These are phyloP conservation scores for Hapalemur alaotrensis DNA, from an alignment of 2,797 vertebrate species.

Conservation along the genomic window DNA sequence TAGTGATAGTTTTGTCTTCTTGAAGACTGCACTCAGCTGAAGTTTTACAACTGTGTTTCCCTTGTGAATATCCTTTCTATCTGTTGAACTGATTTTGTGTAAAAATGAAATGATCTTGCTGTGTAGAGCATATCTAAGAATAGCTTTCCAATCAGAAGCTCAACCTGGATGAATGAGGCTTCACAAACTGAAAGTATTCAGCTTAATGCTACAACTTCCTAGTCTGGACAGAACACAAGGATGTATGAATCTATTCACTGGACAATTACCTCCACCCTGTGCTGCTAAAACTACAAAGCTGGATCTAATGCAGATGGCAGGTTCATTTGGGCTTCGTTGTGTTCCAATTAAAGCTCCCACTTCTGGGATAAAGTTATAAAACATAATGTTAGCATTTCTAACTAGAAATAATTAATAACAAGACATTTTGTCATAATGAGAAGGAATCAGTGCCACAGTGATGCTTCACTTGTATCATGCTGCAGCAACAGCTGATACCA, in stretches of 20 bases:
- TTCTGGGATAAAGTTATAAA: constrained; percentile 20
- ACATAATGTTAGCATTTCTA: background rate
- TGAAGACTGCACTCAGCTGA: background rate
- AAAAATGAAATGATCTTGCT: background rate
- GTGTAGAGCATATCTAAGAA: background rate
- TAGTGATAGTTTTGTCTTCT: background rate
- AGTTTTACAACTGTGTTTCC: background rate
- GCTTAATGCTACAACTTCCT: background rate
- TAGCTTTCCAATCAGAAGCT: background rate
- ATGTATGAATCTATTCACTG: background rate
- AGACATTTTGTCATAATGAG: background rate
- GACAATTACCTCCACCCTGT: background rate
- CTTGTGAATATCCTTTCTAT: background rate
- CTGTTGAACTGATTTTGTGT: background rate
- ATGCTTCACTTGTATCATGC: background rate
- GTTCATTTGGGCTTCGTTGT: background rate
- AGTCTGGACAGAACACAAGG: background rate
- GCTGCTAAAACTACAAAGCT: background rate
- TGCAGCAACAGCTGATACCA: constrained; percentile 6
- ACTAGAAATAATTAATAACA: constrained; percentile 22
- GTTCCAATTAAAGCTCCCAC: background rate
- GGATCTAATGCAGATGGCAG: background rate
- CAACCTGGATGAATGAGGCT: background rate
- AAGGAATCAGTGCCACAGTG: background rate
- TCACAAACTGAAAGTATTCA: background rate